Base-by-base conservation (phyloP, 92 coral and sea anemone genomes). In the Hydrozoanthus gracilis region DNA sequence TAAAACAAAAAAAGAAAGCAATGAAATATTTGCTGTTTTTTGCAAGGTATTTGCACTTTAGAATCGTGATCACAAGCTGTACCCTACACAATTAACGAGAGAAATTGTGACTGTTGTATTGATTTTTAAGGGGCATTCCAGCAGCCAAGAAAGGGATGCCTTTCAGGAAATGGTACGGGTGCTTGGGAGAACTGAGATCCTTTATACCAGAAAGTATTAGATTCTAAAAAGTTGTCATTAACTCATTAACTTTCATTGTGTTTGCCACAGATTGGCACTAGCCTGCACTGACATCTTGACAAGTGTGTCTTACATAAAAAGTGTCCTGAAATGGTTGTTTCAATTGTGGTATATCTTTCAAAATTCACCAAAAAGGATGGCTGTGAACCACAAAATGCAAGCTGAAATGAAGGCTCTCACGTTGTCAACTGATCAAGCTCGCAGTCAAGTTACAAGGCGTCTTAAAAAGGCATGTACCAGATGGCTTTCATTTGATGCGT, bases 401-500 rank as follows among this genome's bases (percentile, higher is more conserved):
- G 73, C 73, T 80, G 73, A 80, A 80, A 60, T 80, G 86, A 80
- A 80, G 51, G 50, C 49, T 47, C 77, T 83, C 3, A 83, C 86
- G 64, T 80, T 80, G 86, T 80, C 86, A 80, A 80, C 86, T 80
- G 74, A 80, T 7, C 60, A 80, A 62, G 86, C 77, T 83, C 46
- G 76, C 87, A 68, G 87, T 69, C 87, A 83, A 80, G 86, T 80
- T 62, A 11, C 86, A 80, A 87, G 76, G 86, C 78, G 78, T 75
- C 10, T 79, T 0, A 87, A 87, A 84, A 87, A 79, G 78, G 83
- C 83, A 13, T 88, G 87, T 56, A 88, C 82, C 13, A 88, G 87
- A 75, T 88, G 87, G 90, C 55, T 88, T 56, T 69, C 80, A 7
- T 88, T 88, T 72, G 87, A 88, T 62, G 87, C 87, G 14, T 86